Base-by-base conservation (phyloP, 2,113 vertebrate genomes). In the Benthochromis sp. region DNA sequence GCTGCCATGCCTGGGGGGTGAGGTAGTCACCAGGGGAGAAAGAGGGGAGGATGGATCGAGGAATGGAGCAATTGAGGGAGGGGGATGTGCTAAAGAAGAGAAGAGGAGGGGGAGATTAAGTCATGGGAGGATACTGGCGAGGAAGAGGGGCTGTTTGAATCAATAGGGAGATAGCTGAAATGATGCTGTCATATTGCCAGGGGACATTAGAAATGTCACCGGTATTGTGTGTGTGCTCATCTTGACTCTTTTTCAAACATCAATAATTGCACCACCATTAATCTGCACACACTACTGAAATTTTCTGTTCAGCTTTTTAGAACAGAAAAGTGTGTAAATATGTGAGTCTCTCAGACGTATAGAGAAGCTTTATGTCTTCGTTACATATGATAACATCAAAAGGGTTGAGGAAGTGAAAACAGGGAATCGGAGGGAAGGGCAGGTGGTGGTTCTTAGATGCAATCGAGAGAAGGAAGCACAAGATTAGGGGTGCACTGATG, bases 1-100 rank as follows among this genome's bases (percentile, higher is more conserved):
- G 96, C 95, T 96, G 95, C 87, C 95, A 96, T 96, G 95, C 93
- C 93, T 93, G 87, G 94, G 91, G 95, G 92, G 92, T 95, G 95
- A 96, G 89, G 95, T 93, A 94, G 92, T 94, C 90, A 90, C 86
- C 76, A 76, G 79, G 90, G 93, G 83, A 89, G 85, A 36, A 78
- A 24, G 87, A 81, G 76, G 86, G 71, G 86, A 85, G 84, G 90
- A 86, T 80, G 36, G 90, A 83, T 82, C 55, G 81, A 81, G 34
- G 29, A 88, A 91, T 85, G 86, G 85, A 86, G 82, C 43, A 81
- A 90, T 76, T 47, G 86, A 86, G 83, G 89, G 34, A 79, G 87
- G 82, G 79, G 84, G 84, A 55, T 81, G 81, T 38, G 59, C 6
- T 3, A 38, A 13, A 85, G 50, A 69, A 43, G 53, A 36, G 71